These are phyloP conservation scores for Tapirus indicus DNA, from an alignment of 2,797 vertebrate species.

Conservation along the genomic window DNA sequence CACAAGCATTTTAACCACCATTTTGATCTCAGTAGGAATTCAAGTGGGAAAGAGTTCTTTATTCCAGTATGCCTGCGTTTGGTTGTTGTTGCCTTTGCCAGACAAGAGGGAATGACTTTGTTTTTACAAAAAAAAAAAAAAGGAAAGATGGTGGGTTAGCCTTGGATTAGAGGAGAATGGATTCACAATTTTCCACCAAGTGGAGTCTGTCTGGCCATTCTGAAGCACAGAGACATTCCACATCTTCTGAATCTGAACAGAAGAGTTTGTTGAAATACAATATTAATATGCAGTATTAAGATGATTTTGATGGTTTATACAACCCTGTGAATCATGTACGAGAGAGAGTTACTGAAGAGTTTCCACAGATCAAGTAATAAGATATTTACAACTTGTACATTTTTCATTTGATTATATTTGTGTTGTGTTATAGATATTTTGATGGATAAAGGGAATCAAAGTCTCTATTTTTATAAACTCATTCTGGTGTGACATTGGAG, in stretches of 20 bases:
- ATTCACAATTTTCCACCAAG: neutral
- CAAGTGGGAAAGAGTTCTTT: neutral
- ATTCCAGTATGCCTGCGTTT: slow-evolving; percentile 4
- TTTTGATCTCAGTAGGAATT: neutral
- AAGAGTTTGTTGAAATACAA: neutral
- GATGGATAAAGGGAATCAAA: neutral
- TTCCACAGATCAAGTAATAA: neutral
- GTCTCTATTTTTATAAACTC: neutral
- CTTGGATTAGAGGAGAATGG: neutral
- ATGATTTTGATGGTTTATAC: neutral
- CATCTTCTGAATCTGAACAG: neutral
- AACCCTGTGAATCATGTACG: neutral
- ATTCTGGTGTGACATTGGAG: neutral
- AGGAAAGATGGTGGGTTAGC: neutral
- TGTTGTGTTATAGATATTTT: neutral
- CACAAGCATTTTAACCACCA: neutral
- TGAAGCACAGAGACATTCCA: neutral
- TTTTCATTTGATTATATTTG: slow-evolving; percentile 17
- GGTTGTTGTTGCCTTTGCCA: slow-evolving; percentile 29
- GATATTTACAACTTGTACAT: neutral
- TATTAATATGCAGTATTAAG: neutral
- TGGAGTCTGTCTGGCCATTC: neutral
- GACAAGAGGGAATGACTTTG: neutral
- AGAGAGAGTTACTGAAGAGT: neutral
- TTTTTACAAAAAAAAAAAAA: neutral